Conservation (phyloP, 2,888 invertebrate genomes). For the Allophyes oxyacanthae region DNA sequence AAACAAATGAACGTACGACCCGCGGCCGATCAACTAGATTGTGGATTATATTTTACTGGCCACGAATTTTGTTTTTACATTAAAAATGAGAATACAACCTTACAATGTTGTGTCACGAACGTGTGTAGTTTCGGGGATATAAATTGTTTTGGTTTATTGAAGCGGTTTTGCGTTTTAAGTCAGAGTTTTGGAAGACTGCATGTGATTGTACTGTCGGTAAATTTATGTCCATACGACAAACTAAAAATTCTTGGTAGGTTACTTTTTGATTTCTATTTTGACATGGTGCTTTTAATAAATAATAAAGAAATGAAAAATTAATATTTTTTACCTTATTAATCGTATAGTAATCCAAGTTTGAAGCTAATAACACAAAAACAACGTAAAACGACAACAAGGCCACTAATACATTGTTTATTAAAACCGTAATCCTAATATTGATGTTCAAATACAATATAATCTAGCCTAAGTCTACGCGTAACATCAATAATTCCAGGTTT, state of each 20-base stretch:
- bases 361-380: too few species aligned
- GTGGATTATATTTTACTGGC: slow-evolving; percentile 76
- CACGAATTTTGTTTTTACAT: slow-evolving; percentile 59
- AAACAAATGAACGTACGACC: slow-evolving; percentile 82
- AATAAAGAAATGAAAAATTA: too few species aligned
- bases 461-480: too few species aligned
- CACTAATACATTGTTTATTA: too few species aligned
- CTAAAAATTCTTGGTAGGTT: not conserved
- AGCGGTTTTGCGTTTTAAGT: slow-evolving; percentile 25
- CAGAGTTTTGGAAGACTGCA: slow-evolving; percentile 34
- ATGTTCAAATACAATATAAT: too few species aligned
- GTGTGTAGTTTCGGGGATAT: slow-evolving; percentile 54
- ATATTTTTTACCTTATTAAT: too few species aligned
- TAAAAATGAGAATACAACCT: slow-evolving; percentile 56
- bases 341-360: too few species aligned
- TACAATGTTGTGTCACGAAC: slow-evolving; percentile 59
- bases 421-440: too few species aligned
- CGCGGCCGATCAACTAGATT: slow-evolving; percentile 75
- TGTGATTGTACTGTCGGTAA: slow-evolving; percentile 34
- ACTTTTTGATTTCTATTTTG: too few species aligned
- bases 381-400: too few species aligned
- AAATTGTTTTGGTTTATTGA: slow-evolving; percentile 56
- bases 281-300: too few species aligned
- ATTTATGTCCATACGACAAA: slow-evolving; percentile 33
- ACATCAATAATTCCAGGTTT: too few species aligned